Conservation (phyloP, 2,113 vertebrate genomes). For the Puntigrus tetrazona region DNA sequence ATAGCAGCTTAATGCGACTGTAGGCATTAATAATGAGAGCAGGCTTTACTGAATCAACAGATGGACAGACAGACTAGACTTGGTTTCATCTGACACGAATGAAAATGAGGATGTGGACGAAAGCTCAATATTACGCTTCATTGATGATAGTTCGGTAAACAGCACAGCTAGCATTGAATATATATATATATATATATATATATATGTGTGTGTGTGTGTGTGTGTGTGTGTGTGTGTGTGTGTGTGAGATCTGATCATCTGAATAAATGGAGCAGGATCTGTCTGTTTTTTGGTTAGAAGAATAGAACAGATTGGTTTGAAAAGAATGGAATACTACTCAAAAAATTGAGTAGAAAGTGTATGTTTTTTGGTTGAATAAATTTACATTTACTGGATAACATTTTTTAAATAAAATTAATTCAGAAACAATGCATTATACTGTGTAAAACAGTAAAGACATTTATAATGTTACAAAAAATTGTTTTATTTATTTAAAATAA, state of each 20-base stretch:
- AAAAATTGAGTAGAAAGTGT: neutral
- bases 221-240: too few relatives aligned
- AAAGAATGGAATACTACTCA: too few relatives aligned
- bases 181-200: too few relatives aligned
- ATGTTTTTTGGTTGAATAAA: neutral
- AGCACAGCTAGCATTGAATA: neutral
- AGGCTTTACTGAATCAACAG: constrained; percentile 19
- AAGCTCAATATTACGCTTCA: neutral
- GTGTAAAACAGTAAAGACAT: neutral
- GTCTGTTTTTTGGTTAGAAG: neutral
- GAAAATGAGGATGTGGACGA: neutral
- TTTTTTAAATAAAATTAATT: neutral
- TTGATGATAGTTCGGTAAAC: neutral
- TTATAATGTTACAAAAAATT: neutral
- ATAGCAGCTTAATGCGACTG: constrained; percentile 12
- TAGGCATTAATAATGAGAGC: constrained; percentile 2
- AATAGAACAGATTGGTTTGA: too few relatives aligned
- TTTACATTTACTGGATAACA: too few relatives aligned
- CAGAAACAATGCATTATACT: neutral
- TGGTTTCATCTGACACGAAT: neutral
- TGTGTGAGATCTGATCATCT: too few relatives aligned
- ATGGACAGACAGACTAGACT: constrained; percentile 15
- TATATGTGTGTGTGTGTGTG: too few relatives aligned
- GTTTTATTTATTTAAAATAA: too few relatives aligned
- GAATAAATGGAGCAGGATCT: neutral